A percentile compares a stretch with the other conserved stretches of the same genome.
These are phyloP conservation scores for Kryptolebias ocellatus DNA, from an alignment of 2,797 vertebrate species.

Conservation along the genomic window DNA sequence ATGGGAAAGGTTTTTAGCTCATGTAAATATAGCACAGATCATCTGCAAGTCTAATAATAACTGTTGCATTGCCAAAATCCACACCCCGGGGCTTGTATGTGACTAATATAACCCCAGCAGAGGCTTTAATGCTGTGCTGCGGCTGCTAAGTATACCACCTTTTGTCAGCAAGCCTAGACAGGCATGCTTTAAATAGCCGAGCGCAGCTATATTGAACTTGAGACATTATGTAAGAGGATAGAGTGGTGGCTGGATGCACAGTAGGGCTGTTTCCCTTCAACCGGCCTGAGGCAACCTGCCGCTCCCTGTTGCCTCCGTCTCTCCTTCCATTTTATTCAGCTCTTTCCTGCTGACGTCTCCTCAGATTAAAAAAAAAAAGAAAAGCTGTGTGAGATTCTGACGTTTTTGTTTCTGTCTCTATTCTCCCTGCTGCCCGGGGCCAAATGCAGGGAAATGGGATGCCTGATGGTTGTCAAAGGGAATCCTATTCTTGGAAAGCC, in stretches of 20 bases:
- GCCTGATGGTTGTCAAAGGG: conserved; percentile 68
- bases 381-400: conserved; percentile 35
- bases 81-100: conserved; percentile 73
- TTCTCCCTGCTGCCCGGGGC: conserved; percentile 43
- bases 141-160: conserved; percentile 81
- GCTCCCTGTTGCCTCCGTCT: conserved; percentile 59
- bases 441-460: conserved; percentile 57
- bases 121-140: conserved; percentile 79
- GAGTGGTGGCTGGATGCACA: conserved; percentile 71
- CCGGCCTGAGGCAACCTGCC: conserved; percentile 54
- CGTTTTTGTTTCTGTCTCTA: conserved; percentile 28
- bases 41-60: conserved; percentile 81
- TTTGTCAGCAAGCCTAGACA: conserved; percentile 81
- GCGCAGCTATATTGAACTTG: conserved; percentile 81
- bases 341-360: conserved; percentile 22
- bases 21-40: conserved; percentile 68
- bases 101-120: conserved; percentile 77
- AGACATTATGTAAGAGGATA: conserved; percentile 84
- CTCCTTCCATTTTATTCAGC: conserved; percentile 27
- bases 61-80: conserved; percentile 70
- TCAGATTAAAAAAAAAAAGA: conserved; percentile 36
- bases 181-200: conserved; percentile 77
- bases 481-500: conserved; percentile 78
- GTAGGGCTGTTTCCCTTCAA: conserved; percentile 56
- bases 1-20: conserved; percentile 28